Base-by-base conservation (phyloP, 2,888 invertebrate species). In the Aleiodes testaceus region DNA sequence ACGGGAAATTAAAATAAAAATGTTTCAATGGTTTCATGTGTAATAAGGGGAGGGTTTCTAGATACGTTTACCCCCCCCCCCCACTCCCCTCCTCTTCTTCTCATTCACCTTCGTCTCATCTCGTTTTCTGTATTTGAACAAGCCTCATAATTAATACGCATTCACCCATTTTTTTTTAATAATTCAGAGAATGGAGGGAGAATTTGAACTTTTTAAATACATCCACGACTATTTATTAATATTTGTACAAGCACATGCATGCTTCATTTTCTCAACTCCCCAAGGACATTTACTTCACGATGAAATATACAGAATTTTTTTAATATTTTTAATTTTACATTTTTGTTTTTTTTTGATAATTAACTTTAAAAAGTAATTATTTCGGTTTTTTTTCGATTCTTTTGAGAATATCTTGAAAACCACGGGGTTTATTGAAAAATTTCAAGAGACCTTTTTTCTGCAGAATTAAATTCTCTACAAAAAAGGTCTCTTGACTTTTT, bases 121-220 rank as follows among this genome's bases (percentile, higher is more conserved):
- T 81, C 4, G 79, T 77, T 63, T 80, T 79, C 78, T 72, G 77
- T 85, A 84, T 86, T 87, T 86, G 86, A 85, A 86, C 85, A 86
- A 86, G 86, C 79, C 79, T 83, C 84, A 85, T 87, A 87, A 86
- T 87, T 87, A 87, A 87, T 87, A 86, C 84, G 81, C 81, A 81
- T 82, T 83, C 85, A 80, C 79, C 80, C 78, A 79, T 76, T 70
- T 74, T 72, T 74, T 72, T 26, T 26, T 26, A 26, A 5, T 26
- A 26, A 26, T 26, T 26, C 26, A 26, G 66, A 44, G 44, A 44
- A 44, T 26, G 55, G n/a, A 55, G 55, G 26, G 55, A 26, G 12
- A 52, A 26, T 26, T 20, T 12, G 55, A 55, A 30, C 26, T 36
- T 55, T 55, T 55, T n/a, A 55, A 55, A 55, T 72, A 70, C 74